phyloP scores from a whole-genome alignment of 2,888 invertebrate species.

The Oxycera nigricornis region DNA sequence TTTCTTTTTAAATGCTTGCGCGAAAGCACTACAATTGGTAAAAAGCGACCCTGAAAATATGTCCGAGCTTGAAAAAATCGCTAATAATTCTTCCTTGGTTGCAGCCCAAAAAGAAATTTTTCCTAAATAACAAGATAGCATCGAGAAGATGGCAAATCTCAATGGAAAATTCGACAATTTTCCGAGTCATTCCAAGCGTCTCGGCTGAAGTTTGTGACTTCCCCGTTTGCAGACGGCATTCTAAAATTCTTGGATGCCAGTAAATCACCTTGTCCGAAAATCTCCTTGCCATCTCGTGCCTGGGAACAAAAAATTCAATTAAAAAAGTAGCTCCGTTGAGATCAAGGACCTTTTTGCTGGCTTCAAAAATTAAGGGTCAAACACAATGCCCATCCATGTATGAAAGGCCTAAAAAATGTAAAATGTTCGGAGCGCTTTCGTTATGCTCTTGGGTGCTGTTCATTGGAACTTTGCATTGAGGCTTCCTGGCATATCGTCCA shows the following conservation, averaged over 20 bases:
- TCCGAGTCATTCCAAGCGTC: background rate
- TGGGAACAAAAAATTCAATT: background rate
- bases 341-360: background rate
- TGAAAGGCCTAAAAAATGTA: too few species aligned
- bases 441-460: too few species aligned
- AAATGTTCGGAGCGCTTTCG: too few species aligned
- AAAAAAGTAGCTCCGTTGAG: constrained; percentile 3
- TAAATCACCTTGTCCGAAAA: background rate
- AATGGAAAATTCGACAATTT: too few species aligned
- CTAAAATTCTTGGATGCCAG: background rate
- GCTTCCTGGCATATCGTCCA: background rate
- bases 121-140: too few species aligned
- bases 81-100: too few species aligned
- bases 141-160: too few species aligned
- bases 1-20: background rate
- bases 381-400: too few species aligned
- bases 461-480: background rate
- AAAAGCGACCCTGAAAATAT: too few species aligned
- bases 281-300: background rate
- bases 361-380: background rate
- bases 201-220: background rate
- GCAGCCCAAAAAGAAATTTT: too few species aligned
- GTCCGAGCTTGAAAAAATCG: too few species aligned
- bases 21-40: background rate
- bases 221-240: background rate